These are phyloP conservation scores for Orthonevra nobilis DNA, from an alignment of 2,888 invertebrate species.

Conservation along the genomic window DNA sequence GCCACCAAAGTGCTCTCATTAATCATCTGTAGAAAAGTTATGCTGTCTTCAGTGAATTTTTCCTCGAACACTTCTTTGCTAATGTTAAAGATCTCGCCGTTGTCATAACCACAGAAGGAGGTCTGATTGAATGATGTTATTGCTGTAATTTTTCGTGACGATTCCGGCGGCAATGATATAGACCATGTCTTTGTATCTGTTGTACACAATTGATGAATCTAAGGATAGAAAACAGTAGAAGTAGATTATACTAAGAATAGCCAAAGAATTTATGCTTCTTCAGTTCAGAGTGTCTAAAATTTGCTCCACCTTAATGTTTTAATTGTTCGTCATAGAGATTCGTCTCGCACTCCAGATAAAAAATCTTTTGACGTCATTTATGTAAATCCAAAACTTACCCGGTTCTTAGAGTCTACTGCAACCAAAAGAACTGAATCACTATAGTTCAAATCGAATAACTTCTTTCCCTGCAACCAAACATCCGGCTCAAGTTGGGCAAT, in stretches of 20 bases:
- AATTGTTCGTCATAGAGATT: background rate
- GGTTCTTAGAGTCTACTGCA: constrained; percentile 77
- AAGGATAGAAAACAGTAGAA: constrained; percentile 10
- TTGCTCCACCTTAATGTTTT: no score
- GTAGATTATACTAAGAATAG: no score
- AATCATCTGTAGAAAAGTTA: constrained; percentile 75
- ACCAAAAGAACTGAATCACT: constrained; percentile 72
- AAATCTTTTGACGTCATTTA: background rate
- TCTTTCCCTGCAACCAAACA: constrained; percentile 74
- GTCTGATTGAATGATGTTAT: constrained; percentile 71
- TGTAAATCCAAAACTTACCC: constrained; percentile 69
- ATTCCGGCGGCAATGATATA: constrained; percentile 71
- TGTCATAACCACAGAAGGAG: constrained; percentile 75
- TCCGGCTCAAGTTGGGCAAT: constrained; percentile 75
- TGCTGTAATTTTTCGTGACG: constrained; percentile 73
- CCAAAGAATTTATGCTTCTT: no score
- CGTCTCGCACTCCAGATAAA: no score
- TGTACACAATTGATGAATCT: constrained; percentile 76
- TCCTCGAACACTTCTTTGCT: constrained; percentile 66
- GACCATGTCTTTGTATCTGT: constrained; percentile 74
- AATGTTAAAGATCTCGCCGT: constrained; percentile 75
- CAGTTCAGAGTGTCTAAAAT: no score
- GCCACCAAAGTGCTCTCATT: constrained; percentile 74
- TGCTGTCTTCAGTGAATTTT: constrained; percentile 55
- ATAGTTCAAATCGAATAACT: constrained; percentile 74